A percentile compares a stretch with the other conserved stretches of the same genome.
Conservation (phyloP, 2,888 invertebrate species). For the Elysia crispata region DNA sequence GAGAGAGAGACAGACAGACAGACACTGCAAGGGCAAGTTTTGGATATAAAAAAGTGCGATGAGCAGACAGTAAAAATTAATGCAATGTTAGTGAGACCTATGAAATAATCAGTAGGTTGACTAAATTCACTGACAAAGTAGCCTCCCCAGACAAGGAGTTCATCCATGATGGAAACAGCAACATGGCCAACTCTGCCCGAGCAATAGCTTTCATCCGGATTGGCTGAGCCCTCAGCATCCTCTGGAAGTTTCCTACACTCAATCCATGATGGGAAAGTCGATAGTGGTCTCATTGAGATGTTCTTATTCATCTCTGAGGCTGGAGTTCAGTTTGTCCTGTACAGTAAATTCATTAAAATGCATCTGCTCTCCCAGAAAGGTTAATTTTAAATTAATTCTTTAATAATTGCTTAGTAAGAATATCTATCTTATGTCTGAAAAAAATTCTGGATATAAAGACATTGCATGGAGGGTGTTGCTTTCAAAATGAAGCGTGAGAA, state of each 20-base stretch:
- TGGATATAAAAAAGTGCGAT: too few relatives aligned
- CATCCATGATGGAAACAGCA: slow-evolving; percentile 66
- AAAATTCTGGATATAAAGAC: too few relatives aligned
- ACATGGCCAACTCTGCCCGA: slow-evolving; percentile 71
- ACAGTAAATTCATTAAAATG: background rate
- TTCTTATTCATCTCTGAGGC: background rate
- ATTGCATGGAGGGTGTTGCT: too few relatives aligned
- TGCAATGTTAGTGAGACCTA: too few relatives aligned
- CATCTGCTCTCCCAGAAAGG: background rate
- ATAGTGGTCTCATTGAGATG: background rate
- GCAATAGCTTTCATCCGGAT: slow-evolving; percentile 31
- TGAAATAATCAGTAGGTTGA: too few relatives aligned
- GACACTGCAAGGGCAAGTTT: too few relatives aligned
- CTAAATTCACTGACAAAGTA: slow-evolving; percentile 61
- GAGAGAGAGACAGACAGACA: background rate
- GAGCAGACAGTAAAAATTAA: too few relatives aligned
- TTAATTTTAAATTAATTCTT: too few relatives aligned
- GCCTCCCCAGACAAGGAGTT: slow-evolving; percentile 76
- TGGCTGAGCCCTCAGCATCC: background rate
- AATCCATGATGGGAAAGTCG: slow-evolving; percentile 27
- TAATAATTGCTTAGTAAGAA: too few relatives aligned
- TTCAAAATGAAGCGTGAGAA: too few relatives aligned
- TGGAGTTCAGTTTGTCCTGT: background rate
- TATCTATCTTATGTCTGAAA: too few relatives aligned
- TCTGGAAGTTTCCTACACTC: slow-evolving; percentile 17